These are phyloP conservation scores for Nansenia antarctica DNA, from an alignment of 2,113 vertebrate species.

Conservation along the genomic window DNA sequence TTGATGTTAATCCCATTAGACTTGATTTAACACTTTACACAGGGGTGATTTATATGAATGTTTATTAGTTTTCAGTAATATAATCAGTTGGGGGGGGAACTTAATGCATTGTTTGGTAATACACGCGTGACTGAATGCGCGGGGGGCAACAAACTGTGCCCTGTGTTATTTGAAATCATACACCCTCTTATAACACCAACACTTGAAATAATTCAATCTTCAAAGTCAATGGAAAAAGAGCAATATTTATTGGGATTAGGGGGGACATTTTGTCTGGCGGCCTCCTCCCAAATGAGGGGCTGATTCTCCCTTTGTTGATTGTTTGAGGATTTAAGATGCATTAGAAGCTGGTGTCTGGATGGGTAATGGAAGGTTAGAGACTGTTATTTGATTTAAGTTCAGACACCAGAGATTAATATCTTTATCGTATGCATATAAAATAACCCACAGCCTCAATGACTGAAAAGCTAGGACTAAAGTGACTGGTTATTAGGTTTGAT, in stretches of 20 bases:
- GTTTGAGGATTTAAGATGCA: constrained; percentile 81
- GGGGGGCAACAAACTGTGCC: constrained; percentile 76
- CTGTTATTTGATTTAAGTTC: constrained; percentile 82
- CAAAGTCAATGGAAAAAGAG: constrained; percentile 81
- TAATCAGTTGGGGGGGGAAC: constrained; percentile 81
- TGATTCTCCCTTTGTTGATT: constrained; percentile 79
- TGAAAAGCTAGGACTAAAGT: constrained; percentile 62
- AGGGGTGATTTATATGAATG: constrained; percentile 84
- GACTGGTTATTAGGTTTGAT: constrained; percentile 63
- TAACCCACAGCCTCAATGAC: constrained; percentile 40
- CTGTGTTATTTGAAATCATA: constrained; percentile 83
- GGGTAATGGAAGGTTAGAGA: constrained; percentile 81
- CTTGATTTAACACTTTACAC: constrained; percentile 86
- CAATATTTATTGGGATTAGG: constrained; percentile 83
- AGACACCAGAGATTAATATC: constrained; percentile 81
- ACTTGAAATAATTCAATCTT: constrained; percentile 84
- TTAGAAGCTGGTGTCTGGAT: constrained; percentile 76
- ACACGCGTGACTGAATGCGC: constrained; percentile 77
- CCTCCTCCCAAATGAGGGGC: constrained; percentile 76
- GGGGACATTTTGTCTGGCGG: constrained; percentile 77
- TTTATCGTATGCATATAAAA: constrained; percentile 59
- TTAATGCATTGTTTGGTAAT: constrained; percentile 87
- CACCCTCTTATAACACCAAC: constrained; percentile 78
- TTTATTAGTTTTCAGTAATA: constrained; percentile 87
- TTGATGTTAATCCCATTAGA: constrained; percentile 85